Conservation (phyloP, 2,113 vertebrate species). For the Vulpes lagopus region DNA sequence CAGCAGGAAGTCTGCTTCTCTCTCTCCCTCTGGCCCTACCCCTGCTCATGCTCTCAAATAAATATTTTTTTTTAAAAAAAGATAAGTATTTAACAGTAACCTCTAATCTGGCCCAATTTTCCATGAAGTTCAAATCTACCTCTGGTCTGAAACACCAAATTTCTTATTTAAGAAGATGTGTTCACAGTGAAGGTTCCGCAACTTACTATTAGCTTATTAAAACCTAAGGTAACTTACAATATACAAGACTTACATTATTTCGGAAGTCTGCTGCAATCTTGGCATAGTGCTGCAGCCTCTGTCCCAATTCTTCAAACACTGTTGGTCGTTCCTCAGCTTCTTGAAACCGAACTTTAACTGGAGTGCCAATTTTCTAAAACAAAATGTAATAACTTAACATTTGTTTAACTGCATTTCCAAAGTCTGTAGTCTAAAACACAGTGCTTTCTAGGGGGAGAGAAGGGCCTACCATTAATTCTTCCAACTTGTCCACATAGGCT, state of each 20-base stretch:
- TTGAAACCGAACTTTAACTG: constrained; percentile 88
- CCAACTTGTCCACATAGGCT: constrained; percentile 89
- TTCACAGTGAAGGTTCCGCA: background rate
- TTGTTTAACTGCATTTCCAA: background rate
- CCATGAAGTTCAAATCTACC: background rate
- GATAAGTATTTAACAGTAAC: constrained; percentile 33
- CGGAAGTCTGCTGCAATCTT: constrained; percentile 89
- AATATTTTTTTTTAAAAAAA: background rate
- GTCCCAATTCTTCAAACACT: constrained; percentile 87
- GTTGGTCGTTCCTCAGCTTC: constrained; percentile 89
- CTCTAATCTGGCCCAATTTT: constrained; percentile 59
- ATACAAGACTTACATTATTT: constrained; percentile 81
- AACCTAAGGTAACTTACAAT: background rate
- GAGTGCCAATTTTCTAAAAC: constrained; percentile 89
- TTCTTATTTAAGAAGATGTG: background rate
- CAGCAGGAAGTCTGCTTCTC: background rate
- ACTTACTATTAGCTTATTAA: background rate
- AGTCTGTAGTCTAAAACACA: background rate
- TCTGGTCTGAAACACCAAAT: background rate
- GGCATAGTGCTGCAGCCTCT: constrained; percentile 88
- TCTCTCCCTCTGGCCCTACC: background rate
- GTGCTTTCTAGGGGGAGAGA: background rate
- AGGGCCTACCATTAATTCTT: constrained; percentile 88
- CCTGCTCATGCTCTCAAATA: background rate
- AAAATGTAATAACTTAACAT: constrained; percentile 50